Evolutionary conservation across 2,797 vertebrate genomes (phyloP), one percentile per base, ranked within the genome.

Genomic region (Gymnoscopelus braueri): DNA sequence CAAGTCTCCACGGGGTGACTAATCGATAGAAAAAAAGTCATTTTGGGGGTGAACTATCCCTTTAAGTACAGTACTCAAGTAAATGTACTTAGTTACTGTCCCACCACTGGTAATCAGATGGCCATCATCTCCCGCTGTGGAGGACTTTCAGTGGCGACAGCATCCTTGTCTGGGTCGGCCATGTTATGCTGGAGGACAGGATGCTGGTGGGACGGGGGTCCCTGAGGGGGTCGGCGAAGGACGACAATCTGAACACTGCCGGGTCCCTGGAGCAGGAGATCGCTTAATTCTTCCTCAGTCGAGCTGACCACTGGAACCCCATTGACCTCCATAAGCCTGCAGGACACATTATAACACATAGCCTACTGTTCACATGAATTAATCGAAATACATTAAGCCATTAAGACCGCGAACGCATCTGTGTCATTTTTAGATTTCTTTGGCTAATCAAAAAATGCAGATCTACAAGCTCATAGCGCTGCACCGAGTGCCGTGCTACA

Each of bases 311-410:
- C 91, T 0, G 77, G 63, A n/a, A 89, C 78, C 10, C 87, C 89
- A 0, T 93, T 93, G 65, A 94, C 91, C 79, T 93, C 93, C 84
- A 93, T 79, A 55, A 93, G 69, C 78, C 93, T 94, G 15, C 4
- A 66, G 63, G 54, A 54, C 9, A 65, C 24, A 49, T 1, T 2
- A 61, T 15, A 54, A 19, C 19, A 19, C 19, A 19, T 19, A 19
- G 19, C 19, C 19, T 52, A 24, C 13, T 8, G 35, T 8, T 39
- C 35, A 6, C 35, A 39, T 39, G 35, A 39, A 39, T 4, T 4
- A 39, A 7, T 19, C 19, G 19, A 19, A 19, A 19, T 19, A 19
- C 19, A 19, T 19, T 19, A 19, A 19, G 19, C 19, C 19, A 19
- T 19, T 19, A 19, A 19, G 19, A 19, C 19, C 19, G 19, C 1